phyloP scores from a whole-genome alignment of 2,797 vertebrate genomes.

The Characodon lateralis region DNA sequence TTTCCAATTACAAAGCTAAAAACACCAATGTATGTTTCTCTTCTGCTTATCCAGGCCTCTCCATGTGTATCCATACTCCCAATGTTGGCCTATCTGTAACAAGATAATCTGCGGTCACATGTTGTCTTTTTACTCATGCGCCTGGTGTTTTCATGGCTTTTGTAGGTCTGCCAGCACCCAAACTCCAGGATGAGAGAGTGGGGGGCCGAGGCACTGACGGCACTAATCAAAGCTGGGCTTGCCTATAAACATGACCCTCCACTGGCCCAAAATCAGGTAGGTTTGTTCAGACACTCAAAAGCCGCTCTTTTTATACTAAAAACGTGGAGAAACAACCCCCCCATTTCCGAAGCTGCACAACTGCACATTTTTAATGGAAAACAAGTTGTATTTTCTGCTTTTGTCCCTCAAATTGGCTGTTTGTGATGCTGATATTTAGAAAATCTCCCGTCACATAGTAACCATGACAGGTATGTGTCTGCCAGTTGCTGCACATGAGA shows the following conservation, averaged over 20 bases:
- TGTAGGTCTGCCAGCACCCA: constrained; percentile 97
- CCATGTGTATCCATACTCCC: constrained; percentile 36
- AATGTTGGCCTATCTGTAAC: constrained; percentile 43
- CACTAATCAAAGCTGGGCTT: constrained; percentile 95
- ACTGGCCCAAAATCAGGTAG: constrained; percentile 93
- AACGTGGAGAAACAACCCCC: neutral
- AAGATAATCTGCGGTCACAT: neutral
- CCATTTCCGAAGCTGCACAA: too few relatives aligned
- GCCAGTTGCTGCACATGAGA: constrained; percentile 24
- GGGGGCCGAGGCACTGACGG: constrained; percentile 96
- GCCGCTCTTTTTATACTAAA: neutral
- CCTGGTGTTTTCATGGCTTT: constrained; percentile 36
- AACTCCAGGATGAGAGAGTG: constrained; percentile 98
- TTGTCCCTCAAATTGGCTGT: constrained; percentile 5
- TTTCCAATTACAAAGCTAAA: neutral
- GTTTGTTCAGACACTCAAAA: neutral
- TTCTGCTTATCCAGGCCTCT: constrained; percentile 32
- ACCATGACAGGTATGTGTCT: constrained; percentile 14
- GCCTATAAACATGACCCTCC: constrained; percentile 92
- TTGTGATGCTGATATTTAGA: constrained; percentile 39
- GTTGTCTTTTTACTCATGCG: constrained; percentile 33
- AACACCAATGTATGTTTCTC: neutral
- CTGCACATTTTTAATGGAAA: neutral
- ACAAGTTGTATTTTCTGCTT: neutral
- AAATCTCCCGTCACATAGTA: constrained; percentile 17